A percentile compares a stretch with the other conserved stretches of the same genome.
phyloP scores from a whole-genome alignment of 2,113 vertebrate species.

The Paedocypris sp. region DNA sequence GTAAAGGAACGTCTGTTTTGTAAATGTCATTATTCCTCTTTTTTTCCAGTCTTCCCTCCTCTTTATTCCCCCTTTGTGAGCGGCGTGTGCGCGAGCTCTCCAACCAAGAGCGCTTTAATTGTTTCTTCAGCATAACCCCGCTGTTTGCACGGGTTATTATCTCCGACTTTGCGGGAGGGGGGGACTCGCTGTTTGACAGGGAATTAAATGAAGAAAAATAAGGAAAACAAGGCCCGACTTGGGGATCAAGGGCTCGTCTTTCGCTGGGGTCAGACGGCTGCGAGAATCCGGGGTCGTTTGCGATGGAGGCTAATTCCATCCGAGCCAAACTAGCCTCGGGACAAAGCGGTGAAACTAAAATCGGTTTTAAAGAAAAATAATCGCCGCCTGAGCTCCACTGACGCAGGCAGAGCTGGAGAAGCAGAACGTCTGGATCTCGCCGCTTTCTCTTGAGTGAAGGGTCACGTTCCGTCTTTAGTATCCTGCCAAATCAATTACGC shows the following conservation, averaged over 20 bases:
- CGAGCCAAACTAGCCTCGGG: constrained; percentile 29
- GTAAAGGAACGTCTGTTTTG: constrained; percentile 18
- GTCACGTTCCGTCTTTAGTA: not conserved
- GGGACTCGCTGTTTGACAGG: constrained; percentile 53
- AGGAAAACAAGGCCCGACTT: constrained; percentile 39
- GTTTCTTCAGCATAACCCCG: constrained; percentile 39
- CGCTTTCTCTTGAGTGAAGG: not conserved
- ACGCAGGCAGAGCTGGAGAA: no score
- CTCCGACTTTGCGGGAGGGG: constrained; percentile 38
- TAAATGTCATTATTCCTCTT: constrained; percentile 35
- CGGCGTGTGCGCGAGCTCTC: constrained; percentile 13
- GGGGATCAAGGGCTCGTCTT: constrained; percentile 45
- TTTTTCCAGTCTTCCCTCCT: not conserved
- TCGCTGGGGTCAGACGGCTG: constrained; percentile 35
- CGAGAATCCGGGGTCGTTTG: constrained; percentile 40
- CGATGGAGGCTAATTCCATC: constrained; percentile 51
- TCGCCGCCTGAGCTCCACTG: no score
- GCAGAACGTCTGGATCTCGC: no score
- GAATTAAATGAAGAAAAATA: constrained; percentile 54
- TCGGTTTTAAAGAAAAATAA: constrained; percentile 54
- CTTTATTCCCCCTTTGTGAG: constrained; percentile 18
- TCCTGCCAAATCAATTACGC: not conserved
- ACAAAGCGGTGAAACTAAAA: constrained; percentile 30
- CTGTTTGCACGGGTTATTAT: constrained; percentile 44
- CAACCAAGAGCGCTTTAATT: constrained; percentile 39